Evolutionary conservation across 2,113 vertebrate species (phyloP), one percentile per base, ranked within the genome.

Genomic region (Sturnus vulgaris): DNA sequence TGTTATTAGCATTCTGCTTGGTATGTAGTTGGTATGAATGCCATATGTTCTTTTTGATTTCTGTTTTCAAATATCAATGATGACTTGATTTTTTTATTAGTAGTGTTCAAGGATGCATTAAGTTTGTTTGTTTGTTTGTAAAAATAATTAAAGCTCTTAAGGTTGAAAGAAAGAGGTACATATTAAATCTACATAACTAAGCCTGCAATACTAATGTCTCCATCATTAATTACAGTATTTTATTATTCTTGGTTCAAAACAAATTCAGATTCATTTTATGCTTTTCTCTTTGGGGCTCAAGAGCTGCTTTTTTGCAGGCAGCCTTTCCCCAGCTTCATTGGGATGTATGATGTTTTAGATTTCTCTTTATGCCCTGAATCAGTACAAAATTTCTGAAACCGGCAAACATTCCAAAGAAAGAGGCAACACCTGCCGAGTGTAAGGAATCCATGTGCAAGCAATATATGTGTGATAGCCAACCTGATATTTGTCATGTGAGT

Each of bases 1-100:
- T 96, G 82, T 90, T 95, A 93, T 94, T 94, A 97, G 94, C 75
- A 90, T 93, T 96, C 92, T 93, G 77, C 63, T 93, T 96, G 91
- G 88, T 94, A 90, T 73, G 83, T 95, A 95, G 85, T 93, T 95
- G 94, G 66, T 96, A 79, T 88, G 90, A 97, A 97, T 88, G 82
- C 88, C 93, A 83, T 96, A 83, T 93, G 86, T 92, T 96, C 81
- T 83, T 90, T 92, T 91, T 64, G 28, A 94, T 86, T 96, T 94
- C 91, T 95, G 81, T 95, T 96, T 97, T 93, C 91, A 95, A 88
- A 94, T 93, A 90, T 84, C 85, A 80, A 17, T 82, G 71, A 92
- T 82, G 70, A 69, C 35, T 85, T 69, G 12, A 59, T 81, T 79
- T 93, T 91, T 91, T 88, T 96, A 70, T 76, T 92, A 89, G 52